Percentiles rank a stretch among this genome's conserved stretches.
Conservation (phyloP, 2,113 vertebrate species). For the Heliornis fulica region DNA sequence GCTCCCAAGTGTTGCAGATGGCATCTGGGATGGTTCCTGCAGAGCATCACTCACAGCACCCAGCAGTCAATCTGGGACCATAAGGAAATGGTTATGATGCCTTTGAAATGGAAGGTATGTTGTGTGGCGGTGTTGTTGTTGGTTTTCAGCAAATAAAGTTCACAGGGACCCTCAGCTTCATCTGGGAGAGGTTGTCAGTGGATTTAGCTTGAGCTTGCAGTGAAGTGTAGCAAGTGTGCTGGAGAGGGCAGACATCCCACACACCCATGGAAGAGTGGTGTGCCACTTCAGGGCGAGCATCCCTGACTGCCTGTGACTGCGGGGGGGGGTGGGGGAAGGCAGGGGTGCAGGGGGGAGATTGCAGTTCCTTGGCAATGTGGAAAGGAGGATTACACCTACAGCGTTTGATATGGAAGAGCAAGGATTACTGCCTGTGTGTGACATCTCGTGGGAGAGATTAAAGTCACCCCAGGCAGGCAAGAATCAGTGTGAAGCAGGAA, state of each 20-base stretch:
- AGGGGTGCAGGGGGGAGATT: neutral
- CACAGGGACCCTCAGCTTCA: neutral
- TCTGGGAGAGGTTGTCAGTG: neutral
- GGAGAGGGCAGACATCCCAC: neutral
- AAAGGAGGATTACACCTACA: constrained; percentile 18
- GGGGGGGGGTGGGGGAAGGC: neutral
- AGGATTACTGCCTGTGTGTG: neutral
- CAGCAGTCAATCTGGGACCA: neutral
- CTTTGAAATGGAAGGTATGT: neutral
- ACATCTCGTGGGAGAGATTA: neutral
- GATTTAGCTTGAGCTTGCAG: neutral
- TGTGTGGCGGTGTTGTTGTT: neutral
- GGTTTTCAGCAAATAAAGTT: neutral
- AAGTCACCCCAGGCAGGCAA: neutral
- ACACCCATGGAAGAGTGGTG: neutral
- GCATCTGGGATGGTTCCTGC: neutral
- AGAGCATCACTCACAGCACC: neutral
- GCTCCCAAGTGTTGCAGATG: neutral
- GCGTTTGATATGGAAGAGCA: neutral
- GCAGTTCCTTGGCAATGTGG: neutral
- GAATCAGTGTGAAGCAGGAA: neutral
- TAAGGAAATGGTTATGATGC: neutral
- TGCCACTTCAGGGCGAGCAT: neutral
- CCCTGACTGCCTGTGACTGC: accelerated
- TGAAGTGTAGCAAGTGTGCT: neutral